Base-by-base conservation (phyloP, 2,888 invertebrate genomes). In the Brachyopa scutellaris region DNA sequence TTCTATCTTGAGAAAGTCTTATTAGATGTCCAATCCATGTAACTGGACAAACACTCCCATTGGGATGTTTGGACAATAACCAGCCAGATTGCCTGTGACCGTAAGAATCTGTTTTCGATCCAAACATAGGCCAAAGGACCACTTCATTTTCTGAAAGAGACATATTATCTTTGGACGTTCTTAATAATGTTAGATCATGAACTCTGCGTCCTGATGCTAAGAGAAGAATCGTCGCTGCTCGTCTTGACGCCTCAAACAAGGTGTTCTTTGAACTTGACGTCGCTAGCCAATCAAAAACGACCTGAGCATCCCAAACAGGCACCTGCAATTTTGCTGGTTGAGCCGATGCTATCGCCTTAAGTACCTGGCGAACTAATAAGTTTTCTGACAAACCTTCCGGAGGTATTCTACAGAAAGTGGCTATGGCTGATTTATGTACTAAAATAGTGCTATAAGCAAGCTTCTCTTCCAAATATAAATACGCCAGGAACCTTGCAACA, bases 281-380 rank as follows among this genome's bases (percentile, higher is more conserved):
- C 1, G 42, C 51, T 29, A 67, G 49, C 55, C 55, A 64, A 38
- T 69, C 61, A 38, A 76, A 69, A 0, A 69, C 69, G 13, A 62
- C 40, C 11, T 62, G 36, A 7, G 69, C n/a, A 15, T 66, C 69
- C 61, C 69, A 77, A 19, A 69, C 45, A n/a, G 36, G 45, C n/a
- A 59, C 6, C 26, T 53, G 42, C 6, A 7, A 19, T 26, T 57
- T 67, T 21, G 15, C 61, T 17, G 67, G 61, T 45, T 45, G 19
- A 7, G 66, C 42, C 26, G 40, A 29, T 9, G 13, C 15, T 21
- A 64, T 66, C 51, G 64, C 36, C n/a, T 45, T 74, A 1, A 69
- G 9, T 1, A 69, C 49, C 8, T 29, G 57, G 29, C 21, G 29
- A 13, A 59, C 29, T 66, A 74, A 11, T 7, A 59, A 38, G 33